Evolutionary conservation across 2,888 invertebrate genomes (phyloP), one percentile per base, ranked within the genome.

Genomic region (Fragum whitleyi): DNA sequence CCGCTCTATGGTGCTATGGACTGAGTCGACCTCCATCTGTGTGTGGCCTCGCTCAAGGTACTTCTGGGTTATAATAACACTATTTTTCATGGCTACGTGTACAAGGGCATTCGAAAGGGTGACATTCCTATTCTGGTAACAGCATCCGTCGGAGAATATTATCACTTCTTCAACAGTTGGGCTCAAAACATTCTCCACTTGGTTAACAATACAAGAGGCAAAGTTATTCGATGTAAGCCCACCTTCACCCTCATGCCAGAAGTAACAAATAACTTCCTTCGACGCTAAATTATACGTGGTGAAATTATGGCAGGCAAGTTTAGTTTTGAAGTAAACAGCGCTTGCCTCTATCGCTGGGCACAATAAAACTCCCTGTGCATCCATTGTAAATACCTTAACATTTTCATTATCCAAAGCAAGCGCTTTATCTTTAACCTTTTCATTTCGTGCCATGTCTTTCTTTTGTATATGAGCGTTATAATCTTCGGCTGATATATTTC

Each of bases 271-370:
- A 16, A 76, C 74, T 53, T 75, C 69, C n/a, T 75, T 68, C 2
- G 73, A 59, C 21, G 14, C 21, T 28, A 81, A 23, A 51, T 81
- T 74, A 39, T 57, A 81, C 16, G 79, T 67, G 16, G 82, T 82
- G 75, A 74, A 85, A 42, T 85, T 79, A 68, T 82, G 82, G 68
- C 80, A 82, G 9, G 73, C 74, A n/a, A 85, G 53, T 72, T 85
- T 85, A n/a, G 74, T 80, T 68, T 85, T 82, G 65, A 81, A 86
- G 47, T 86, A 86, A 16, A 81, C 3, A 1, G 79, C 78, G 79
- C 75, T 82, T 11, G 77, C 77, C 5, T 77, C 28, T 47, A 82
- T 23, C 61, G 26, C 47, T 28, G 82, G 82, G 29, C 53, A 72
- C 6, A 82, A 19, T 19, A 77, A 42, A 9, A 77, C 77, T 47